Conservation (phyloP, 2,113 vertebrate species). For the Urocitellus parryii region DNA sequence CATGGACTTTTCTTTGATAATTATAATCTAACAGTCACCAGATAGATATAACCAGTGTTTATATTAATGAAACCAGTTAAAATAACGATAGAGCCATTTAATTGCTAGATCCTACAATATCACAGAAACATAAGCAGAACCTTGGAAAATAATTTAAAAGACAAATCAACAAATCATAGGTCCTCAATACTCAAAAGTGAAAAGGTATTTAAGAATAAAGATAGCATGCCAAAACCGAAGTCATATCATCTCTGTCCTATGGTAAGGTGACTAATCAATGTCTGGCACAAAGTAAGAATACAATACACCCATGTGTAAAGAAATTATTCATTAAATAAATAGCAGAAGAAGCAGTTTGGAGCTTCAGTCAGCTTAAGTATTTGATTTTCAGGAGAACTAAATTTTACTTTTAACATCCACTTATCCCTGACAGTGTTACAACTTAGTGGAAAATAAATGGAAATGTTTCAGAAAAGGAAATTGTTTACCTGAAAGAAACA, state of each 20-base stretch:
- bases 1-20: not conserved
- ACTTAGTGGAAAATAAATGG: not conserved
- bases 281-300: not conserved
- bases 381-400: not conserved
- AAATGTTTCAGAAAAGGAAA: not conserved
- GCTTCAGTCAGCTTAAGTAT: not conserved
- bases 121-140: not conserved
- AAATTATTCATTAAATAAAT: not conserved
- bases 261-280: not conserved
- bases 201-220: not conserved
- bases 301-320: not conserved
- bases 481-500: conserved; percentile 11
- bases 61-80: not conserved
- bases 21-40: not conserved
- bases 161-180: not conserved
- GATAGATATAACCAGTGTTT: not conserved
- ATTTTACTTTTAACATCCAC: not conserved
- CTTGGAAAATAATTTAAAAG: conserved; percentile 17
- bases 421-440: conserved; percentile 2
- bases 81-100: not conserved
- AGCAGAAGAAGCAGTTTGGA: not conserved
- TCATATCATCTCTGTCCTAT: not conserved
- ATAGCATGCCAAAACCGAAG: not conserved
- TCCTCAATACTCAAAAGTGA: not conserved
- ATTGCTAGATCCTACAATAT: not conserved